Conservation (phyloP, 2,113 vertebrate genomes). For the Amphiprion percula region DNA sequence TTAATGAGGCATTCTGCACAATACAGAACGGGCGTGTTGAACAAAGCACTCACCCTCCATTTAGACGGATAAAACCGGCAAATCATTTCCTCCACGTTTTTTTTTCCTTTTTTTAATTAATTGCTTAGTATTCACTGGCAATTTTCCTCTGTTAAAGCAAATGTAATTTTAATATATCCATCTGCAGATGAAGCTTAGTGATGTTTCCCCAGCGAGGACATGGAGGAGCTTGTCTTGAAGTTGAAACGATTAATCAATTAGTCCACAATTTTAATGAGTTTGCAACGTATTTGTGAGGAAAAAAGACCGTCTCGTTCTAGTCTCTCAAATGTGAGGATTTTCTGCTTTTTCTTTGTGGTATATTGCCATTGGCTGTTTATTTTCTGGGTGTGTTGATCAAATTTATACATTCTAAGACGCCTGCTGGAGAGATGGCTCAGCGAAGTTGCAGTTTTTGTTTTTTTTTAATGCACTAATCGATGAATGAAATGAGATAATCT, state of each 20-base stretch:
- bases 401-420: background rate
- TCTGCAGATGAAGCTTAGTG: background rate
- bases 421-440: no score
- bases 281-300: background rate
- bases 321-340: no score
- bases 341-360: no score
- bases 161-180: background rate
- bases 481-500: constrained; percentile 2
- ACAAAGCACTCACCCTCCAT: constrained; percentile 5
- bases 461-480: background rate
- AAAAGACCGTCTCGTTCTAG: no score
- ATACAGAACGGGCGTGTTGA: background rate
- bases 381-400: no score
- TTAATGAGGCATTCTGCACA: constrained; percentile 3
- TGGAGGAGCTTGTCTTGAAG: background rate
- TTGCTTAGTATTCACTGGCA: constrained; percentile 2
- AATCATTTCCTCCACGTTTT: background rate
- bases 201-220: background rate
- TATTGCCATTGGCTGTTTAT: no score
- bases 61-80: background rate
- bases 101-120: background rate
- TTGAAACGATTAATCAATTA: background rate
- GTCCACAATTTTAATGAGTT: background rate
- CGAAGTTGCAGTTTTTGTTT: background rate
- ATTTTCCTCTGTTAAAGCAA: background rate